A percentile compares a stretch with the other conserved stretches of the same genome.
Conservation (phyloP, 1,140 invertebrate species). For the Pollicipes pollicipes region DNA sequence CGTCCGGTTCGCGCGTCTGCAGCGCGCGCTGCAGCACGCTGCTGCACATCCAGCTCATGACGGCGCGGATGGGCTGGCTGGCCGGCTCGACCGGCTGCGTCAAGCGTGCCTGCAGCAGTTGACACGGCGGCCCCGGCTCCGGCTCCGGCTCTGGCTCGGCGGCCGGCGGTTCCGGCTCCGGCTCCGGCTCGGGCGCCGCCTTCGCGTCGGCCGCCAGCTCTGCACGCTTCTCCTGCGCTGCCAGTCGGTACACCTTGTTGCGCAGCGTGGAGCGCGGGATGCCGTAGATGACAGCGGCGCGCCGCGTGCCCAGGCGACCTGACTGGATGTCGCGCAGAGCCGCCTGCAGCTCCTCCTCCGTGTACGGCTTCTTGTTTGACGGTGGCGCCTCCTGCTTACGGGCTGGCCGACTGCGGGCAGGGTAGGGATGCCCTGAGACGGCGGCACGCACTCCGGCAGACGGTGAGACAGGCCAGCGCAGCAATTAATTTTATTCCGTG, state of each 20-base stretch:
- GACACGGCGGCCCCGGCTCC: too few species aligned
- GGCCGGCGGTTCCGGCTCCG: slow-evolving; percentile 15
- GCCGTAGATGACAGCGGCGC: slow-evolving; percentile 83
- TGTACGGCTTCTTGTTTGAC: slow-evolving; percentile 46
- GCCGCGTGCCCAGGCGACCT: slow-evolving; percentile 71
- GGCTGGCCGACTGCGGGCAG: slow-evolving; percentile 15
- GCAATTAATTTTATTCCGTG: too few species aligned
- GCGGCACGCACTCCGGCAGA: too few species aligned
- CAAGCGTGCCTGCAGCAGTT: too few species aligned
- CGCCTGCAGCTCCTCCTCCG: slow-evolving; percentile 73
- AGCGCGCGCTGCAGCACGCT: too few species aligned
- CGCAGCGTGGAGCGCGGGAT: slow-evolving; percentile 85
- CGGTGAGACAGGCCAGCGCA: too few species aligned
- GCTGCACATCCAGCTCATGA: too few species aligned
- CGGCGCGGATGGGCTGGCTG: too few species aligned
- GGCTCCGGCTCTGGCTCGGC: not conserved
- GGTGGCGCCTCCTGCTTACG: slow-evolving; percentile 15
- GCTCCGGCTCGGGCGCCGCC: slow-evolving; percentile 21
- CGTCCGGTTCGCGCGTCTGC: too few species aligned
- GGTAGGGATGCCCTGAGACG: too few species aligned
- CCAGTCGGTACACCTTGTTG: slow-evolving; percentile 51
- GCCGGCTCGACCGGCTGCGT: too few species aligned
- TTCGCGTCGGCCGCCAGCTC: slow-evolving; percentile 29
- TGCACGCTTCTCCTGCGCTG: slow-evolving; percentile 45
- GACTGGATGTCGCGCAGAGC: slow-evolving; percentile 80